A percentile compares a stretch with the other conserved stretches of the same genome.
Evolutionary conservation across 2,113 vertebrate species (phyloP).

Genomic region (Rhineura floridana): DNA sequence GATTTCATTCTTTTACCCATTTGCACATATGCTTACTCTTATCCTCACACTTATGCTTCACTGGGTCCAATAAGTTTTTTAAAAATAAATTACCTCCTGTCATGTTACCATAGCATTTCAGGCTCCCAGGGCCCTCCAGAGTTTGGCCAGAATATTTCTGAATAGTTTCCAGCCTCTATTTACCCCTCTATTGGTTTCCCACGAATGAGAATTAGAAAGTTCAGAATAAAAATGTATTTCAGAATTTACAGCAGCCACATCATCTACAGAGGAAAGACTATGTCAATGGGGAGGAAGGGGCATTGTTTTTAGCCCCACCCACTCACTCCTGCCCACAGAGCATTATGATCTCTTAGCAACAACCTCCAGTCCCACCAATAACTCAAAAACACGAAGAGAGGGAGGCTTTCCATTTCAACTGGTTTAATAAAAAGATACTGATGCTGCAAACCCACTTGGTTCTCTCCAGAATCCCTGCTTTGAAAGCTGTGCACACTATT

Average conservation of each 20-base stretch:
- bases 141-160: conserved; percentile 13
- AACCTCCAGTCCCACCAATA: neutral
- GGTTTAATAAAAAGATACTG: neutral
- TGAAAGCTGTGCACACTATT: neutral
- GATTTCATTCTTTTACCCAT: conserved; percentile 29
- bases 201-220: conserved; percentile 28
- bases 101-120: conserved; percentile 21
- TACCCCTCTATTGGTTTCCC: conserved; percentile 51
- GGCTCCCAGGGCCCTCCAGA: conserved; percentile 35
- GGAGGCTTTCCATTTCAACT: neutral
- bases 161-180: conserved; percentile 32
- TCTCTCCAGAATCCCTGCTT: neutral
- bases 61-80: conserved; percentile 41
- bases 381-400: neutral
- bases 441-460: neutral
- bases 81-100: conserved; percentile 50
- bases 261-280: neutral
- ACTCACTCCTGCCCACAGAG: neutral
- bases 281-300: neutral
- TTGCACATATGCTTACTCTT: conserved; percentile 31
- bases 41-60: conserved; percentile 26
- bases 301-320: neutral
- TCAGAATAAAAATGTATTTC: neutral
- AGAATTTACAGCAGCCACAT: neutral
- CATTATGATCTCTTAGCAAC: neutral